Base-by-base conservation (phyloP, 2,888 invertebrate species). In the Norana najaformis region DNA sequence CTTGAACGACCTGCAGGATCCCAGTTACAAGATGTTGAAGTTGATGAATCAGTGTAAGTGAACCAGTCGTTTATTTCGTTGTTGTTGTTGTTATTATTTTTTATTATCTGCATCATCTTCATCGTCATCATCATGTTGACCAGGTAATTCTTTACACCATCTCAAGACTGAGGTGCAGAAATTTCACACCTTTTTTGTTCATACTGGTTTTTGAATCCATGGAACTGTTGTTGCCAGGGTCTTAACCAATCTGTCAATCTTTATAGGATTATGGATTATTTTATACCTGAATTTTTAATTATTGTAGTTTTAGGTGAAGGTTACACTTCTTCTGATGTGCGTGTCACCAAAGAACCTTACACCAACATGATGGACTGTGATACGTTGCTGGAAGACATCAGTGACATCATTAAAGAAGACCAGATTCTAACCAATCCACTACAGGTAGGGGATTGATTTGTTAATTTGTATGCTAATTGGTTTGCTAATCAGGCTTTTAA, bases 361-460 rank as follows among this genome's bases (percentile, higher is more conserved):
- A 8, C 14, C 5, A 13, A 2, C 8, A 8, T 69, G 30, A 18
- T 41, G 1, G n/a, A 69, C 69, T n/a, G 30, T 69, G 69, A 69
- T 69, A 8, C 8, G n/a, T n/a, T n/a, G 69, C n/a, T 85, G 35
- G 85, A 35, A 23, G 37, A 36, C 37, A 85, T 85, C 37, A 85
- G 36, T 85, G 85, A 85, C 85, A 36, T 85, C 36, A 85, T 85
- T 85, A 85, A 20, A 37, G 85, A 85, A 6, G 85, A 85, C 85
- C 85, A 85, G 36, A 35, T 0, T 85, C 69, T 30, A 53, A 0
- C 30, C 11, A 53, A 30, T 30, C 18, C 53, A 5, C 53, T 30
- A 3, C 53, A 53, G 53, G 53, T 53, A 30, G 53, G 53, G 1
- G n/a, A 69, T n/a, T 69, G 69, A 53, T 53, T 53, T 53, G 3